A percentile compares a stretch with the other conserved stretches of the same genome.
phyloP scores from a whole-genome alignment of 1,140 invertebrate species.

The Galleria mellonella region DNA sequence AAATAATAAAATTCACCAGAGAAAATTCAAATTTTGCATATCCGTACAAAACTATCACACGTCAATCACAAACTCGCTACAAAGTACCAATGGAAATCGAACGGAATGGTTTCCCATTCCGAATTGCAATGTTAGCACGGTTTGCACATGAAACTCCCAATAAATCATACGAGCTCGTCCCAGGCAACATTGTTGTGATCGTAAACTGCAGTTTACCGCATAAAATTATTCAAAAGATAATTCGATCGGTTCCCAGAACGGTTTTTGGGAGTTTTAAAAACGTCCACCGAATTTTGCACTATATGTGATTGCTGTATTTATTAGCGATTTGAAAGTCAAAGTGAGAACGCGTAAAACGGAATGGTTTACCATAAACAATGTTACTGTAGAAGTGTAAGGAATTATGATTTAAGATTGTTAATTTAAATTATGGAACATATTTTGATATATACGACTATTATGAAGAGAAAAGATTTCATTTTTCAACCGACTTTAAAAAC shows the following conservation, averaged over 20 bases:
- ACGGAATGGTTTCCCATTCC: constrained; percentile 43
- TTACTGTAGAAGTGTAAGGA: no score
- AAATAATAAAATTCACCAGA: no score
- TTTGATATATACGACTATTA: no score
- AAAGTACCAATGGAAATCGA: constrained; percentile 7
- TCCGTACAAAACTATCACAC: constrained; percentile 13
- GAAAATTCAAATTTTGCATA: not conserved
- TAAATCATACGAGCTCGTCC: constrained; percentile 34
- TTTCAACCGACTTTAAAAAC: no score
- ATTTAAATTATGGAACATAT: no score
- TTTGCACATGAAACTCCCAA: constrained; percentile 38
- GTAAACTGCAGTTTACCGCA: constrained; percentile 43
- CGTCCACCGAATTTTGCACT: constrained; percentile 2
- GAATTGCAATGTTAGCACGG: constrained; percentile 36
- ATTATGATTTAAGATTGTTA: no score
- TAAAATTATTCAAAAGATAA: constrained; percentile 60
- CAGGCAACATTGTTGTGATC: constrained; percentile 58
- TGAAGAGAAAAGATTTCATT: no score
- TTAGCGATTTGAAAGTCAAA: no score
- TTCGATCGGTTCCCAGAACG: constrained; percentile 61
- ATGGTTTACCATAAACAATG: no score
- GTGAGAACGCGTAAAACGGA: no score
- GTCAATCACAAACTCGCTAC: not conserved
- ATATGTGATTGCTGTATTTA: no score
- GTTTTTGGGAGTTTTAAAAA: constrained; percentile 32